Percentiles rank a stretch among this genome's conserved stretches.
Evolutionary conservation across 2,113 vertebrate species (phyloP).

Genomic region (Abramis brama): DNA sequence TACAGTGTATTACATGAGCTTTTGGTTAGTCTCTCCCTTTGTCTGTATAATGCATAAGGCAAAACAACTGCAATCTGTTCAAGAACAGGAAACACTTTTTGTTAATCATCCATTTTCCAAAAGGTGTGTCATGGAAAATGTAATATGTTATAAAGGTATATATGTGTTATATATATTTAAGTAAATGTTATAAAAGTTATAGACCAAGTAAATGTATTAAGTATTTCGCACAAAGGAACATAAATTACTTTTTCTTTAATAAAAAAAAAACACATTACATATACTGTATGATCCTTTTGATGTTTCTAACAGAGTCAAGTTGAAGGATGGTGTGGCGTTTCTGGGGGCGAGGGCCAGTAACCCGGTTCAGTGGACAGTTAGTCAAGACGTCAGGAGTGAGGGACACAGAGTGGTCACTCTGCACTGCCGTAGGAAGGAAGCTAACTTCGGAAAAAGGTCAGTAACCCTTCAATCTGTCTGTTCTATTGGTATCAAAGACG

Average conservation of each 20-base stretch:
- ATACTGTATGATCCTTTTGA: neutral
- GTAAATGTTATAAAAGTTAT: too few species aligned
- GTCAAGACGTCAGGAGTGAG: slow-evolving; percentile 75
- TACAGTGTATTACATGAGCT: slow-evolving; percentile 5
- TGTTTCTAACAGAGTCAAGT: slow-evolving; percentile 80
- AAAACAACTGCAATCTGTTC: slow-evolving; percentile 21
- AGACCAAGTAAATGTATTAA: too few species aligned
- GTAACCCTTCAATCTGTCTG: neutral
- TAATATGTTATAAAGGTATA: too few species aligned
- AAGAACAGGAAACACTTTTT: neutral
- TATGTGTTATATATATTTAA: neutral
- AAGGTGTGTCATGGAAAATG: neutral
- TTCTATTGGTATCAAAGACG: neutral
- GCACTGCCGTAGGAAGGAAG: slow-evolving; percentile 82
- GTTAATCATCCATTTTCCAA: neutral
- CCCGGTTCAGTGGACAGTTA: slow-evolving; percentile 85
- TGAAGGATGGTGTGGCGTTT: slow-evolving; percentile 87
- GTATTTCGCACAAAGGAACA: too few species aligned
- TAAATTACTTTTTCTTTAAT: neutral
- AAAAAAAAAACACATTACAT: neutral
- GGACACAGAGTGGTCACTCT: slow-evolving; percentile 84
- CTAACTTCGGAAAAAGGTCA: slow-evolving; percentile 76
- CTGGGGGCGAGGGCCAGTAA: slow-evolving; percentile 83
- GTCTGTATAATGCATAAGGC: slow-evolving; percentile 10
- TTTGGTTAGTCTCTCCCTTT: neutral